A percentile compares a stretch with the other conserved stretches of the same genome.
Conservation (phyloP, 2,888 invertebrate genomes). For the Leucophenga maculata region DNA sequence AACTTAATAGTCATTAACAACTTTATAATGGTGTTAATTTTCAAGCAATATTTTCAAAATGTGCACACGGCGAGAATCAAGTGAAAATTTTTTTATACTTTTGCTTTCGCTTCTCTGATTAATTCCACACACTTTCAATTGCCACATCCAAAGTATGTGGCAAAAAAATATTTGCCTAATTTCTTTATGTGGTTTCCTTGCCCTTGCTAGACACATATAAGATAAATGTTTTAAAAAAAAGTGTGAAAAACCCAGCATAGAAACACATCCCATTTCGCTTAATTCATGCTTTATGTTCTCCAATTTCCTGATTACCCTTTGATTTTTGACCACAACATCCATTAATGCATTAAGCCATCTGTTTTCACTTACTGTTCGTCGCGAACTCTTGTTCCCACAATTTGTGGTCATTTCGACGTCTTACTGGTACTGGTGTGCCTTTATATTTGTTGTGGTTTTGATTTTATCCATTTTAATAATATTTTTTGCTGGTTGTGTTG, state of each 20-base stretch:
- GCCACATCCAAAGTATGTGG: too few species aligned
- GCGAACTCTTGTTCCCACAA: not conserved
- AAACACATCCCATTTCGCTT: not conserved
- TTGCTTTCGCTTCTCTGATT: too few species aligned
- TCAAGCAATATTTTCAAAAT: too few species aligned
- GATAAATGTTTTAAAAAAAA: too few species aligned
- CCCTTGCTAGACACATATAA: too few species aligned
- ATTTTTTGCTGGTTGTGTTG: conserved; percentile 43
- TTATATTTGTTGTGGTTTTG: conserved; percentile 28
- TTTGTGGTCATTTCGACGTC: conserved; percentile 13
- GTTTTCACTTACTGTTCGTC: not conserved
- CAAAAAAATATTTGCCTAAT: too few species aligned
- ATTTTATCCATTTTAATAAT: conserved; percentile 34
- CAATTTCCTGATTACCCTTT: not conserved
- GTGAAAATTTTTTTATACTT: too few species aligned
- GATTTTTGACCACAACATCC: not conserved
- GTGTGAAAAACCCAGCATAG: not conserved
- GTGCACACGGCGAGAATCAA: too few species aligned
- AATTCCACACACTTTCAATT: too few species aligned
- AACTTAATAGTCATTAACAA: too few species aligned
- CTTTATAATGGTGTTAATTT: too few species aligned
- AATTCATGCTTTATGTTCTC: not conserved
- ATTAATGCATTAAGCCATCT: not conserved
- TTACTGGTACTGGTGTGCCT: conserved; percentile 29
- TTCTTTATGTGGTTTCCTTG: too few species aligned